Base-by-base conservation (phyloP, 2,888 invertebrate genomes). In the Cremastinae sp. region DNA sequence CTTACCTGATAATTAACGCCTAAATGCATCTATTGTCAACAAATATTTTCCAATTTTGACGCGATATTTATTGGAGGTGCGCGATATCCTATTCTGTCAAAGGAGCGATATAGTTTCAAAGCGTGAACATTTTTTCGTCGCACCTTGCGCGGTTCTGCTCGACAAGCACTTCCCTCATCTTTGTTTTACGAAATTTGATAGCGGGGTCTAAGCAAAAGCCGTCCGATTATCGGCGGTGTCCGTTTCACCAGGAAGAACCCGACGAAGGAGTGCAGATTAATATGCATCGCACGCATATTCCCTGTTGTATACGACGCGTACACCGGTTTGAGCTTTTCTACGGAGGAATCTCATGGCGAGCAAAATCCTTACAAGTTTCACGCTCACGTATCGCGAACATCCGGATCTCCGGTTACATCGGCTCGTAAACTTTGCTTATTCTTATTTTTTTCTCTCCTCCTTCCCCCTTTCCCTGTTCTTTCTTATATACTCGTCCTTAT, bases 321-420 rank as follows among this genome's bases (percentile, higher is more conserved):
- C 1, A n/a, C 34, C 1, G 18, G 7, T 41, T 4, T 38, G 12
- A 22, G 51, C 34, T 69, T 58, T 69, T 59, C 56, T 59, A 69
- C 65, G 64, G 47, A 73, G 59, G 74, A 69, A 69, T 62, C 74
- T 70, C 36, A 64, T 69, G 58, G 12, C 47, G 59, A 51, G 65
- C 69, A 70, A 76, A 76, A 76, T 76, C 73, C 76, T 76, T 76
- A 76, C 69, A 76, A 76, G 76, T 76, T 76, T 76, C 64, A 69
- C 76, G 76, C 76, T 76, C 76, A 74, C 69, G 74, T 74, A 69
- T 73, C 74, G 69, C 69, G 64, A 76, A 76, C 76, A 69, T 76
- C 76, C 76, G 76, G 74, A 74, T 76, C 76, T 76, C 74, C 74
- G 74, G 74, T 76, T 76, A 76, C 76, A 65, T 62, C 58, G 66